A percentile compares a stretch with the other conserved stretches of the same genome.
These are phyloP conservation scores for Spongilla lacustris DNA, from an alignment of 37 sponge, comb jelly and placozoan species.

Conservation along the genomic window DNA sequence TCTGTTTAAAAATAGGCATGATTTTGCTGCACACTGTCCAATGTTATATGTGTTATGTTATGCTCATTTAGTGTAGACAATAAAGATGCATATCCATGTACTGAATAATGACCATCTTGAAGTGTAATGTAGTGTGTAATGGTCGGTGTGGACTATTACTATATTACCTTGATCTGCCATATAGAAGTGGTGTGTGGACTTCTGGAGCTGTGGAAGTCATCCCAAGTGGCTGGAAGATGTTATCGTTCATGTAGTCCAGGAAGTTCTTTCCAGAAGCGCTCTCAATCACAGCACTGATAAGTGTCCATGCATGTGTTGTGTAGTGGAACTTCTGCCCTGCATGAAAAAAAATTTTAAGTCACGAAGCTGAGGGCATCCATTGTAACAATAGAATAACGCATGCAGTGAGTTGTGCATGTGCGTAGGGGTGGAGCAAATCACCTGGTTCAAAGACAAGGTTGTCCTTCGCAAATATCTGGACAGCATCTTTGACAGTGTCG, in stretches of 20 bases:
- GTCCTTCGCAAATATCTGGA: constrained; percentile 78
- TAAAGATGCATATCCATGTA: too few relatives aligned
- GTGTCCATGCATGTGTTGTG: constrained; percentile 89
- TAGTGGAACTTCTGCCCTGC: constrained; percentile 73
- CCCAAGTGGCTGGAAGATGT: constrained; percentile 60
- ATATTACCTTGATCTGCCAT: constrained; percentile 65
- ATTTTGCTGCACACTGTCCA: too few relatives aligned
- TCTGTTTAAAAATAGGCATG: too few relatives aligned
- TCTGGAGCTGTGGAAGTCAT: constrained; percentile 64
- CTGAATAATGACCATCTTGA: too few relatives aligned
- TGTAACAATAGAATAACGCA: too few relatives aligned
- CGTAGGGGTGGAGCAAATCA: background rate
- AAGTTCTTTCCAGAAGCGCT: constrained; percentile 53
- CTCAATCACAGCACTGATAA: constrained; percentile 90
- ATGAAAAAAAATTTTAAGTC: background rate
- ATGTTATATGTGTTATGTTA: too few relatives aligned
- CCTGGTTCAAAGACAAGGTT: constrained; percentile 68
- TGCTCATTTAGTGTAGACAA: too few relatives aligned
- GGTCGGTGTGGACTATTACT: constrained; percentile 22
- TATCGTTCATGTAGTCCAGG: constrained; percentile 60
- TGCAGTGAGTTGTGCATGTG: background rate
- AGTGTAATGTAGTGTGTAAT: too few relatives aligned
- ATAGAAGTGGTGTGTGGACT: constrained; percentile 39
- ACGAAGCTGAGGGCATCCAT: too few relatives aligned
- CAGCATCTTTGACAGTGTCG: constrained; percentile 52